phyloP scores from a whole-genome alignment of 1,140 invertebrate species.

The Platyura marginata region DNA sequence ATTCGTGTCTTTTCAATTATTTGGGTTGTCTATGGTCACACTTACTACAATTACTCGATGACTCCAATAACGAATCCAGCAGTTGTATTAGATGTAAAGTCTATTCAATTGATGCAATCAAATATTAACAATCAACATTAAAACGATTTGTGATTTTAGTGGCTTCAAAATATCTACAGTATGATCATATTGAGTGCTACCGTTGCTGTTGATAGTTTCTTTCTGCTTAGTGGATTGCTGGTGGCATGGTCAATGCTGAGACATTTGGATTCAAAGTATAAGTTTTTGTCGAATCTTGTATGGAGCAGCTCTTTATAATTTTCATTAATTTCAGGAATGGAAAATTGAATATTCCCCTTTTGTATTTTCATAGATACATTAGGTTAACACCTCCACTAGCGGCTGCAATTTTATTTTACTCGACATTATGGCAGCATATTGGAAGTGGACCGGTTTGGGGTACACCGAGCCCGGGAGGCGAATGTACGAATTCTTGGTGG shows the following conservation, averaged over 20 bases:
- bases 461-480: conserved; percentile 8
- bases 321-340: too few species aligned
- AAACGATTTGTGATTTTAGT: background rate
- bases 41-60: background rate
- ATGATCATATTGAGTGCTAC: background rate
- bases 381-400: conserved; percentile 16
- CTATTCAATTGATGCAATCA: background rate
- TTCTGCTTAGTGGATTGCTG: too few species aligned
- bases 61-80: too few species aligned
- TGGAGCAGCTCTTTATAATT: too few species aligned
- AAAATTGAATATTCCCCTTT: too few species aligned
- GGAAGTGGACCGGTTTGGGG: conserved; percentile 17
- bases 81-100: background rate
- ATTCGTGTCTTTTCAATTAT: too few species aligned
- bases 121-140: background rate
- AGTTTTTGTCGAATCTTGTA: too few species aligned
- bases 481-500: conserved; percentile 17
- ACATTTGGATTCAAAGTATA: background rate
- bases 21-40: background rate
- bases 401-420: conserved; percentile 14
- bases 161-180: background rate
- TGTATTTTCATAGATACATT: conserved; percentile 20
- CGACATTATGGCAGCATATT: conserved; percentile 12
- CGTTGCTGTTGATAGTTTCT: background rate
- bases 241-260: background rate